Percentiles rank a stretch among this genome's conserved stretches.
phyloP scores from a whole-genome alignment of 2,113 vertebrate species.

The Empidonax traillii region DNA sequence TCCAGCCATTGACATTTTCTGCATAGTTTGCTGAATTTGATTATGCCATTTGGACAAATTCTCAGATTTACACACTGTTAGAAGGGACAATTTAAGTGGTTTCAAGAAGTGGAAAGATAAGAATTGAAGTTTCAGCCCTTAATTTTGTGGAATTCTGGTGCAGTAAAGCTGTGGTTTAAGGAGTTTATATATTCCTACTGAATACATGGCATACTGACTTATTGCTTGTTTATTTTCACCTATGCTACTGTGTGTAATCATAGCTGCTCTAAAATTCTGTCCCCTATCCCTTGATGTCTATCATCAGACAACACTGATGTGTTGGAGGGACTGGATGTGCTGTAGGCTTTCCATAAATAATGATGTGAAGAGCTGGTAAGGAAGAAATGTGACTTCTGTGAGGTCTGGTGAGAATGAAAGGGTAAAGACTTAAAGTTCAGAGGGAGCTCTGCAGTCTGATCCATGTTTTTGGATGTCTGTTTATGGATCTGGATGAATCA shows the following conservation, averaged over 20 bases:
- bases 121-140: neutral
- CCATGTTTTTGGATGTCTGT: neutral
- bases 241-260: neutral
- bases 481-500: neutral
- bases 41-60: neutral
- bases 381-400: neutral
- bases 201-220: neutral
- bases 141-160: neutral
- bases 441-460: neutral
- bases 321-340: neutral
- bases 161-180: neutral
- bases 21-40: neutral
- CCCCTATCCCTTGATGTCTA: neutral
- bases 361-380: neutral
- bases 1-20: neutral
- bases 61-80: neutral
- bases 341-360: neutral
- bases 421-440: neutral
- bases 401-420: neutral
- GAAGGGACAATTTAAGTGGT: neutral
- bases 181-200: neutral
- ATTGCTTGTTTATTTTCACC: neutral
- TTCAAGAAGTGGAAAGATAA: neutral
- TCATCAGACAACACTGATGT: neutral
- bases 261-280: neutral